Conservation (phyloP, 2,888 invertebrate genomes). For the Sisyra nigra region DNA sequence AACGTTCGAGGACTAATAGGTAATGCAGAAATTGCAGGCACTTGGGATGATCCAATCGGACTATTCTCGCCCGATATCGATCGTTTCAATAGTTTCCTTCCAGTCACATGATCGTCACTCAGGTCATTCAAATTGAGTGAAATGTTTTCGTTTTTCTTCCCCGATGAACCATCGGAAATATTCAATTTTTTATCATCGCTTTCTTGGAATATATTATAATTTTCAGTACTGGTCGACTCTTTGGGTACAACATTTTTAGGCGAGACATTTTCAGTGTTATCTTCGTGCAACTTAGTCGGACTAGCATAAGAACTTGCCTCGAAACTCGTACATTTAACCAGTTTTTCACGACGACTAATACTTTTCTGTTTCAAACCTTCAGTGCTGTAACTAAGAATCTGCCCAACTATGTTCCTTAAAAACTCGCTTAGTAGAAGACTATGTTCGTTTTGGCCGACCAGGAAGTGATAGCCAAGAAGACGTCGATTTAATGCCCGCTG, state of each 20-base stretch:
- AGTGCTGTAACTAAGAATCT: constrained; percentile 58
- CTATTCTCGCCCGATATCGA: constrained; percentile 8
- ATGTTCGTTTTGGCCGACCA: constrained; percentile 72
- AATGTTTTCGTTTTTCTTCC: neutral
- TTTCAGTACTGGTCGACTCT: neutral
- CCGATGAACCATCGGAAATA: neutral
- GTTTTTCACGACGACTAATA: constrained; percentile 17
- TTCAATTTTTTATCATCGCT: neutral
- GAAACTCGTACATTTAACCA: constrained; percentile 24
- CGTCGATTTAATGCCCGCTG: constrained; percentile 60
- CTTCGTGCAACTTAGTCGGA: constrained; percentile 21
- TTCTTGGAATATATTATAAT: constrained; percentile 1
- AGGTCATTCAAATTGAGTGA: constrained; percentile 4
- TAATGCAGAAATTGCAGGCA: constrained; percentile 29
- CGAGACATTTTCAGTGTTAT: neutral
- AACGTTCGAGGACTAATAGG: constrained; percentile 41
- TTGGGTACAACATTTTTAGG: neutral
- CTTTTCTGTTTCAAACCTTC: constrained; percentile 29
- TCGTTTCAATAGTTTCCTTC: constrained; percentile 7
- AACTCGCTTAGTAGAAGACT: constrained; percentile 76
- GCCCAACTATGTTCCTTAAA: constrained; percentile 68
- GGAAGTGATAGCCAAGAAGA: constrained; percentile 73
- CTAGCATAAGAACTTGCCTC: constrained; percentile 31
- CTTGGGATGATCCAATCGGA: constrained; percentile 11
- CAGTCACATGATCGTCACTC: constrained; percentile 6